Evolutionary conservation across 2,888 invertebrate species (phyloP).

Genomic region (Pemphredon lugubris): DNA sequence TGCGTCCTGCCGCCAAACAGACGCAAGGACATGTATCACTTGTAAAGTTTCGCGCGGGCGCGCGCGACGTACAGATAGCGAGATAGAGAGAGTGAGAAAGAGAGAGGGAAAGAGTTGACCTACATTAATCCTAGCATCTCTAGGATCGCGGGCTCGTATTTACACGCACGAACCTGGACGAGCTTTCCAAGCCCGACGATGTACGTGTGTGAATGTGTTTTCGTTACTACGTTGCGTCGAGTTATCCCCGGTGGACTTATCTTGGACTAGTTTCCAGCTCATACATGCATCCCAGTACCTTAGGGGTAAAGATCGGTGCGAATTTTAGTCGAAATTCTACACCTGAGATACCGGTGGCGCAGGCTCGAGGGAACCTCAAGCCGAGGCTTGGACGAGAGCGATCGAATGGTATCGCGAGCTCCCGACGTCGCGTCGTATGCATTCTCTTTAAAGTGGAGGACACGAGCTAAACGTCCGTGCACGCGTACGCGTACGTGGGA

Average conservation of each 20-base stretch:
- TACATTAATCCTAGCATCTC: conserved; percentile 45
- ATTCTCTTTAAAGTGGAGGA: neutral
- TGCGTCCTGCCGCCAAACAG: conserved; percentile 4
- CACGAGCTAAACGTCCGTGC: neutral
- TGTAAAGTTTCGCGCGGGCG: conserved; percentile 34
- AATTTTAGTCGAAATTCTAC: neutral
- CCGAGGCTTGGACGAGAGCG: too few species aligned
- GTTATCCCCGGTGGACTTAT: conserved; percentile 55
- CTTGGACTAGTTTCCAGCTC: conserved; percentile 51
- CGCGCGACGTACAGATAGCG: too few species aligned
- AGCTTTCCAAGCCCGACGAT: conserved; percentile 7
- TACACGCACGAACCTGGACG: conserved; percentile 19
- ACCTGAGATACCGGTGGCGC: too few species aligned
- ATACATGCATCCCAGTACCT: conserved; percentile 19
- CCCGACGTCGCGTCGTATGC: too few species aligned
- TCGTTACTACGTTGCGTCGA: conserved; percentile 26
- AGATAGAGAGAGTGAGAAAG: too few species aligned
- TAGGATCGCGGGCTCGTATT: conserved; percentile 16
- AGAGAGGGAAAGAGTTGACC: too few species aligned
- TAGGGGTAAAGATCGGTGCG: conserved; percentile 28
- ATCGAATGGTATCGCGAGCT: neutral
- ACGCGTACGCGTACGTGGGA: neutral
- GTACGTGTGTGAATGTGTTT: conserved; percentile 18
- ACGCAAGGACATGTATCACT: conserved; percentile 26
- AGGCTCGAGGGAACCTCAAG: too few species aligned